Evolutionary conservation across 1,140 invertebrate species (phyloP).

Genomic region (Drosophila melanica): DNA sequence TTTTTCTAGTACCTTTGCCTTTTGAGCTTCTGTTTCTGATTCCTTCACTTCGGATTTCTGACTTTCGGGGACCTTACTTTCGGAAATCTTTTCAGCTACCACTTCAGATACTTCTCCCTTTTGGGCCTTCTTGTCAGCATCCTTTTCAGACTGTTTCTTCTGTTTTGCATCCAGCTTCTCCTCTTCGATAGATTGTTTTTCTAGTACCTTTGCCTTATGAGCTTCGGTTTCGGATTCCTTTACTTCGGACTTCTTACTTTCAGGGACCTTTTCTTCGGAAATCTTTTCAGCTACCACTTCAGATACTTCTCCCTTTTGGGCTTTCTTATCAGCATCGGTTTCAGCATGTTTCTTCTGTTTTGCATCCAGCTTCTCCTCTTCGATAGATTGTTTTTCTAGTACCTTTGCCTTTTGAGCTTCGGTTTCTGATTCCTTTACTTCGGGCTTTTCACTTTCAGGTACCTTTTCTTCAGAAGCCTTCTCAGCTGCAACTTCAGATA

Average conservation of each 20-base stretch:
- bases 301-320: constrained; percentile 49
- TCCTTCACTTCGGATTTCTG: no score
- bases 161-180: no score
- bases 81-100: no score
- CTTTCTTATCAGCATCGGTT: neutral
- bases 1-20: no score
- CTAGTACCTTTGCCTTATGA: no score
- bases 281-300: constrained; percentile 29
- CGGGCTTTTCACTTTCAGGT: neutral
- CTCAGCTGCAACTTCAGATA: neutral
- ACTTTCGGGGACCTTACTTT: constrained; percentile 7
- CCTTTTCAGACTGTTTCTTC: no score
- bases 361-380: constrained; percentile 27
- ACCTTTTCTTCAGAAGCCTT: constrained; percentile 15
- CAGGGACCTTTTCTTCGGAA: constrained; percentile 7
- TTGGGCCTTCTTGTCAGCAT: no score
- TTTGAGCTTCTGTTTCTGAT: no score
- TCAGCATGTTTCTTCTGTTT: constrained; percentile 30
- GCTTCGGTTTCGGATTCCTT: no score
- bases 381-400: constrained; percentile 33
- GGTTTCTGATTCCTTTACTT: neutral
- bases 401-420: constrained; percentile 51
- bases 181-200: no score
- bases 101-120: no score
- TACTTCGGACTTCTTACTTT: no score